phyloP scores from a whole-genome alignment of 2,888 invertebrate species.

The Carabus problematicus region DNA sequence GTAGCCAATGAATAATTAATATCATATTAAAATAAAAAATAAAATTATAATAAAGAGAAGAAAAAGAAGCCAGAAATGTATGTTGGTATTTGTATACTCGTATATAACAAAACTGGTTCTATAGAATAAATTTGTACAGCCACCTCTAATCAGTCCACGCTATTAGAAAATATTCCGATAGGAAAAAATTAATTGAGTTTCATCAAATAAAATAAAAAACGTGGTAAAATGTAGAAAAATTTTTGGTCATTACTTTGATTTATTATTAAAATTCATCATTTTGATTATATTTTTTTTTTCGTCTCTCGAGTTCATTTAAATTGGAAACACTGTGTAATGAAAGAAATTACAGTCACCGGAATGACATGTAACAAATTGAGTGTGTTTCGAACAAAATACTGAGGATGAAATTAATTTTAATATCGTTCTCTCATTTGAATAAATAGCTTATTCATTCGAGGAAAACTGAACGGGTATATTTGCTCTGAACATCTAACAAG shows the following conservation, averaged over 20 bases:
- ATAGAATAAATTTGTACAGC: conserved; percentile 30
- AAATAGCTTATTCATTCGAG: too few species aligned
- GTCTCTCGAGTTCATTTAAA: not conserved
- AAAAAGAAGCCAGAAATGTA: conserved; percentile 14
- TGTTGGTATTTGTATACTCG: conserved; percentile 10
- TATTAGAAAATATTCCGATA: conserved; percentile 33
- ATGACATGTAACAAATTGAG: too few species aligned
- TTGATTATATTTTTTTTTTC: not conserved
- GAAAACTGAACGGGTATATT: too few species aligned
- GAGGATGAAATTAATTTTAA: too few species aligned
- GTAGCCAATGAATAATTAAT: conserved; percentile 42
- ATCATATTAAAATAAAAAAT: conserved; percentile 39
- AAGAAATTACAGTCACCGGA: too few species aligned
- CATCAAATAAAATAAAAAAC: conserved; percentile 23
- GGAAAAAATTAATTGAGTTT: conserved; percentile 33
- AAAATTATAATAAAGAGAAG: conserved; percentile 34
- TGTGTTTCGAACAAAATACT: too few species aligned
- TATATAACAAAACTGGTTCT: conserved; percentile 23
- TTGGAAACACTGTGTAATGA: not conserved
- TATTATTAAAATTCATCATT: conserved; percentile 4
- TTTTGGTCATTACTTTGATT: conserved; percentile 1
- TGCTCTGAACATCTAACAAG: too few species aligned
- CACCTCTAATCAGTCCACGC: conserved; percentile 29
- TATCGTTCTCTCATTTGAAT: too few species aligned
- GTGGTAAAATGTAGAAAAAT: not conserved